phyloP scores from a whole-genome alignment of 2,888 invertebrate species.

The Morpho achilles region DNA sequence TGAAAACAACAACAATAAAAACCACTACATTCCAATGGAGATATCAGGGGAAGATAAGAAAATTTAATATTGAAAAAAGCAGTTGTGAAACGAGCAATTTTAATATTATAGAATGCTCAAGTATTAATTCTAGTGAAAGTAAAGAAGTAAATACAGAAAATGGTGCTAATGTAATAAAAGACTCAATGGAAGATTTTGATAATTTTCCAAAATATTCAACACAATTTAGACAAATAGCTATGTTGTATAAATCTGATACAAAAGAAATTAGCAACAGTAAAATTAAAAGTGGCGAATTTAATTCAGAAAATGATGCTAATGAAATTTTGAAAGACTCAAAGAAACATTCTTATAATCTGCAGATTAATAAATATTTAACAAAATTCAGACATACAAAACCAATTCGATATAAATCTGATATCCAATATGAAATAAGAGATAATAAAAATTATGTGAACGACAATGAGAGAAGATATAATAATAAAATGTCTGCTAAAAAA shows the following conservation, averaged over 20 bases:
- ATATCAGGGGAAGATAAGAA: slow-evolving; percentile 25
- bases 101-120: slow-evolving; percentile 2
- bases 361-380: too few relatives aligned
- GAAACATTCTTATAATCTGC: too few relatives aligned
- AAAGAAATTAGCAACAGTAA: not conserved
- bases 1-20: slow-evolving; percentile 21
- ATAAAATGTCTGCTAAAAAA: too few relatives aligned
- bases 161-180: not conserved
- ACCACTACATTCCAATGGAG: slow-evolving; percentile 20
- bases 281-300: too few relatives aligned
- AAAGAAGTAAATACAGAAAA: slow-evolving; percentile 15
- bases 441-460: not conserved
- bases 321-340: too few relatives aligned
- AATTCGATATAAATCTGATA: too few relatives aligned
- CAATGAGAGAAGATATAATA: not conserved
- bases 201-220: too few relatives aligned
- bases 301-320: too few relatives aligned
- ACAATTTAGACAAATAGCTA: too few relatives aligned
- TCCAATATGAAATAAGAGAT: too few relatives aligned
- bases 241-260: not conserved
- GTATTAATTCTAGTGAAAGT: not conserved
- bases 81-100: not conserved
- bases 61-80: slow-evolving; percentile 6
- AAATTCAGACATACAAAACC: too few relatives aligned
- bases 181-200: too few relatives aligned